Evolutionary conservation across 2,888 invertebrate species (phyloP), one percentile per base, ranked within the genome.

Genomic region (Stratiomys singularior): DNA sequence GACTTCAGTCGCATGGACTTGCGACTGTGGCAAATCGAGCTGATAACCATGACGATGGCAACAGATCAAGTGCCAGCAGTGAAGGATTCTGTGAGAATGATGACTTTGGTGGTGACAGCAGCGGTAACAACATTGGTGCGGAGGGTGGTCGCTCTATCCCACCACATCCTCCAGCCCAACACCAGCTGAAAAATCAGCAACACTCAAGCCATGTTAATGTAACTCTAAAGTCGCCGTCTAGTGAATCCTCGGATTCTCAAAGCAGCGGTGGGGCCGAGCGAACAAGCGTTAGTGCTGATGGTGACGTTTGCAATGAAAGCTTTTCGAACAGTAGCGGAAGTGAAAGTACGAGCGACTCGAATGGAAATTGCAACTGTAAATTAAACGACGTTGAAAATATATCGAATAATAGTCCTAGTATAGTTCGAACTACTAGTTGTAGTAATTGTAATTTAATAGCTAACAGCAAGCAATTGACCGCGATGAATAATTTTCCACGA

Each of bases 41-140:
- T 18, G 81, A 89, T 63, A 77, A 69, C 60, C 66, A 66, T 23
- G 77, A 77, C n/a, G 94, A 95, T 83, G 95, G 95, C 0, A 96
- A 96, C 85, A 91, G 96, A 80, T 97, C 96, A 74, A 97, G 97
- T 84, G 94, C 96, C 13, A 97, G 97, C 82, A 97, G 97, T 81
- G 97, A 98, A 89, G 97, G 98, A 67, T 98, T 98, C 87, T 98
- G 97, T 87, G 97, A 98, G 87, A 96, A 96, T 84, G 95, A 96
- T 82, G 93, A 94, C 79, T 94, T 94, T 83, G 91, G 92, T 71
- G 93, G 93, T 82, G 91, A 91, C 79, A 91, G 90, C 77, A 91
- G 91, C 69, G 92, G 91, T 52, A 87, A 86, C 76, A 86, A 85
- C 80, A 83, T 85, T 67, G 82, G 84, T 82, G 90, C 90, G 81